Conservation (phyloP, 2,113 vertebrate species). For the Todiramphus chloris region DNA sequence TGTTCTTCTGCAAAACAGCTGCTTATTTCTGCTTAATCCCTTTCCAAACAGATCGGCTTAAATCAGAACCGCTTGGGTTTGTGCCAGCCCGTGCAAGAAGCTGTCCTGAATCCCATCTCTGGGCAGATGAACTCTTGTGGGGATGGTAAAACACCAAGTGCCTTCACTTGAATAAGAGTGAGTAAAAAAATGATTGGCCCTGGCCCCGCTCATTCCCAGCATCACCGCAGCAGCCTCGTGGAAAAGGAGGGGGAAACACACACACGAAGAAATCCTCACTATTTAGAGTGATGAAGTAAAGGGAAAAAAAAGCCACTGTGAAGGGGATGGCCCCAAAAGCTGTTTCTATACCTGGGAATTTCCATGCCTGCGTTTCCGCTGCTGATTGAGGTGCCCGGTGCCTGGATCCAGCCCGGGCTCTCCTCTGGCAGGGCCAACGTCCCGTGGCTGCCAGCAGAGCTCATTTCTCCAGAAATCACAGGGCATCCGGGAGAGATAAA, state of each 20-base stretch:
- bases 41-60: neutral
- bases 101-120: neutral
- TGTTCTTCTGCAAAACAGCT: neutral
- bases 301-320: neutral
- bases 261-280: neutral
- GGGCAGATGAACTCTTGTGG: neutral
- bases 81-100: neutral
- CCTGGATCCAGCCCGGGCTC: neutral
- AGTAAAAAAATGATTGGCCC: neutral
- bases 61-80: neutral
- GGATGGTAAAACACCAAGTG: neutral
- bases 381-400: neutral
- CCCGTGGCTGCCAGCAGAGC: neutral
- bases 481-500: neutral
- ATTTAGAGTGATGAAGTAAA: neutral
- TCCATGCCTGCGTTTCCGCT: neutral
- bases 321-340: neutral
- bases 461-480: neutral
- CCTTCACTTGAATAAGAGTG: slow-evolving; percentile 9
- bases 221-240: neutral
- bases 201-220: neutral
- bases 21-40: neutral
- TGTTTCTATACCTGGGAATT: neutral
- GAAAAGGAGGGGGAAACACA: neutral
- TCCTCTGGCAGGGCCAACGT: neutral